phyloP scores from a whole-genome alignment of 1,140 invertebrate species.

The Drosophila bipectinata region DNA sequence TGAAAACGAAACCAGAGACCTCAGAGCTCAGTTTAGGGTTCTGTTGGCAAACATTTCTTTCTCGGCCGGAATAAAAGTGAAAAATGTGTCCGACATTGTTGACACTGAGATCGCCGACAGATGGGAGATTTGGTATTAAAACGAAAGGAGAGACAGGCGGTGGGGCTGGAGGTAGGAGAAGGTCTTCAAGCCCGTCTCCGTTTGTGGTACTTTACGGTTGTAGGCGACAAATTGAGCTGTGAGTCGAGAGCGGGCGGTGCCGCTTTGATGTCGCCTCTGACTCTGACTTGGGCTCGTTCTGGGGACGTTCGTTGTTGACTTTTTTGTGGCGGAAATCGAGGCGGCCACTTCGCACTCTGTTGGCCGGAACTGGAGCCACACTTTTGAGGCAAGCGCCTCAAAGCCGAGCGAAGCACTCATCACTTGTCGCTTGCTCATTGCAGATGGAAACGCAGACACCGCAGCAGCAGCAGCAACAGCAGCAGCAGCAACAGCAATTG shows the following conservation, averaged over 20 bases:
- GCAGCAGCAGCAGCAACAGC: constrained; percentile 68
- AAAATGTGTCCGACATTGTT: constrained; percentile 67
- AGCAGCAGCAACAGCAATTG: constrained; percentile 51
- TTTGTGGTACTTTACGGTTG: constrained; percentile 68
- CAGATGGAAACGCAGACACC: constrained; percentile 80
- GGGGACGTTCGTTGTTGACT: constrained; percentile 56
- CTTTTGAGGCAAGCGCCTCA: constrained; percentile 60
- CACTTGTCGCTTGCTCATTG: constrained; percentile 69
- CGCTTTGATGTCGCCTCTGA: constrained; percentile 35
- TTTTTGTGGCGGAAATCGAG: constrained; percentile 71
- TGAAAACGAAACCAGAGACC: constrained; percentile 43
- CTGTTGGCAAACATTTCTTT: constrained; percentile 55
- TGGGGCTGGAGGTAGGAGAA: neutral
- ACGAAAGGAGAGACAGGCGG: neutral
- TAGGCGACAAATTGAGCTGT: constrained; percentile 80
- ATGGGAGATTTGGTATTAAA: neutral
- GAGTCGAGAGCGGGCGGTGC: constrained; percentile 38
- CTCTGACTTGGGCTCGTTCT: constrained; percentile 21
- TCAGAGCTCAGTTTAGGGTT: constrained; percentile 28
- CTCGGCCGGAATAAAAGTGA: constrained; percentile 62
- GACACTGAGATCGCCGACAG: constrained; percentile 38
- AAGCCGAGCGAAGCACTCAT: constrained; percentile 60
- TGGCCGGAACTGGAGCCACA: constrained; percentile 77
- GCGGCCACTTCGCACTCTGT: constrained; percentile 64
- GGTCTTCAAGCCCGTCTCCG: constrained; percentile 18